phyloP scores from a whole-genome alignment of 2,888 invertebrate genomes.

The Chesias legatella region DNA sequence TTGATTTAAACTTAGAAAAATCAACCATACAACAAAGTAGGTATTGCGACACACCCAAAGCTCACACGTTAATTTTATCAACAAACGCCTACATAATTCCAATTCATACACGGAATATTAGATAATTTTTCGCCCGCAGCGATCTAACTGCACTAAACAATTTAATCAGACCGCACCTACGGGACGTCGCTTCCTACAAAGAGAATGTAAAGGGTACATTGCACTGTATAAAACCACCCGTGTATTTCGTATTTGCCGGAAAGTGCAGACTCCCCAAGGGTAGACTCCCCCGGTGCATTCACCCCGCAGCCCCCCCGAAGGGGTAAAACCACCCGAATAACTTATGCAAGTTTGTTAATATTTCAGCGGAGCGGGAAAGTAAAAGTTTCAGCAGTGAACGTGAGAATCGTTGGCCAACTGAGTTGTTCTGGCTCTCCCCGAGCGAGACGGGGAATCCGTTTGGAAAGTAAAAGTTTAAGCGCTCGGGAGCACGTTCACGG shows the following conservation, averaged over 20 bases:
- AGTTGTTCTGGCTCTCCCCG: no score
- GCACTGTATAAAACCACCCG: constrained; percentile 38
- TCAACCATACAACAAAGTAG: no score
- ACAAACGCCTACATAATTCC: constrained; percentile 9
- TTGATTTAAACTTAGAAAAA: no score
- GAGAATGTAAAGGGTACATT: constrained; percentile 41
- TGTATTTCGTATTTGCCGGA: constrained; percentile 40
- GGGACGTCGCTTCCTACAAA: constrained; percentile 44
- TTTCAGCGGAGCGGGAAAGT: constrained; percentile 70
- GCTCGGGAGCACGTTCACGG: no score
- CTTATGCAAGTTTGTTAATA: constrained; percentile 76
- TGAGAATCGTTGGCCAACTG: constrained; percentile 3
- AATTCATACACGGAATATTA: constrained; percentile 8
- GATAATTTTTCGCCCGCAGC: constrained; percentile 10
- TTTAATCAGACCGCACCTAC: constrained; percentile 25
- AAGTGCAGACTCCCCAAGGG: constrained; percentile 33
- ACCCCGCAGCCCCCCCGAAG: constrained; percentile 34
- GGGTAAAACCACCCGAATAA: constrained; percentile 40
- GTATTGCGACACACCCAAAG: neutral
- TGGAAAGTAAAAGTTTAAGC: constrained; percentile 19
- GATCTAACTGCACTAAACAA: constrained; percentile 20
- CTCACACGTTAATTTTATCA: constrained; percentile 15
- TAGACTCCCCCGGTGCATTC: constrained; percentile 49
- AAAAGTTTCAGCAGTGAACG: constrained; percentile 47
- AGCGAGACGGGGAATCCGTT: constrained; percentile 1